Percentiles rank a stretch among this genome's conserved stretches.
phyloP scores from a whole-genome alignment of 2,797 vertebrate species.

The Poliocrania exsul region DNA sequence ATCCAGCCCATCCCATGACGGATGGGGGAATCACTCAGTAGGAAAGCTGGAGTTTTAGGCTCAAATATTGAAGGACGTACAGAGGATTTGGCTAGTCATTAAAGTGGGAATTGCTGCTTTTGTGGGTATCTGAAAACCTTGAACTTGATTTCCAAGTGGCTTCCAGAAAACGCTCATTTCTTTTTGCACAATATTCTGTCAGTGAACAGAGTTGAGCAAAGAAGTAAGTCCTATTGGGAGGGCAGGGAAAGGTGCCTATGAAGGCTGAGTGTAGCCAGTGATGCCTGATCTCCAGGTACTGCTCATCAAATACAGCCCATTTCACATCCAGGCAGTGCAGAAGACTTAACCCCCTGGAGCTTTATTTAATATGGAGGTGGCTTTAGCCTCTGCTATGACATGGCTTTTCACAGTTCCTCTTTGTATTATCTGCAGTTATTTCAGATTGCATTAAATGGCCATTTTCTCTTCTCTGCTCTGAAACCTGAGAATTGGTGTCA shows the following conservation, averaged over 20 bases:
- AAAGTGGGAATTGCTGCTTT: background rate
- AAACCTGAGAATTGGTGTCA: background rate
- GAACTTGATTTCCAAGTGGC: background rate
- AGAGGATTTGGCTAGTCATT: background rate
- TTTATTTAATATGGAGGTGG: conserved; percentile 2
- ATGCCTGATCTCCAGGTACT: background rate
- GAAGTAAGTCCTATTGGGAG: background rate
- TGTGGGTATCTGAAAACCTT: background rate
- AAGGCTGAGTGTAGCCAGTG: background rate
- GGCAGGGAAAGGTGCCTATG: background rate
- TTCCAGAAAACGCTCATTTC: background rate
- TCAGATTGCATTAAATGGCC: background rate
- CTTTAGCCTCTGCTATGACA: background rate
- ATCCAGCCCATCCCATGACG: background rate
- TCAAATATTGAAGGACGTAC: background rate
- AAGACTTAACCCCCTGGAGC: background rate
- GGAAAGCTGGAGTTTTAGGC: background rate
- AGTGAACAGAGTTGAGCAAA: background rate
- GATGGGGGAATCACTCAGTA: background rate
- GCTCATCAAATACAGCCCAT: background rate
- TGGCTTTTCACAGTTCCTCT: background rate
- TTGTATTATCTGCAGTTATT: background rate
- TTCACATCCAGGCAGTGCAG: background rate
- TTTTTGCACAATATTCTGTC: background rate
- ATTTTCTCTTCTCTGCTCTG: background rate